Conservation (phyloP, 2,888 invertebrate genomes). For the Ecliptopera silaceata region DNA sequence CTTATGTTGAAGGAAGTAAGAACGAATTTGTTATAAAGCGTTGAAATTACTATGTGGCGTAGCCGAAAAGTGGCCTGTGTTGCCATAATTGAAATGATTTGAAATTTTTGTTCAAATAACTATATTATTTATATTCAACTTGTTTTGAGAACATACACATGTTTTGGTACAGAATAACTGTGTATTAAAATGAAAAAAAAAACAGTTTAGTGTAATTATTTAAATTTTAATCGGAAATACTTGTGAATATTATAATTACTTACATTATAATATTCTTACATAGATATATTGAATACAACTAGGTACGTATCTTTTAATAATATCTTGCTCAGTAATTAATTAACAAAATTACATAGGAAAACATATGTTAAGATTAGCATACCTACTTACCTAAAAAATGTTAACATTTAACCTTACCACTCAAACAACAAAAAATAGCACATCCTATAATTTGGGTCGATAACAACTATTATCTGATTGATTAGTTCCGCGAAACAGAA, state of each 20-base stretch:
- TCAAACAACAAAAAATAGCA: slow-evolving; percentile 21
- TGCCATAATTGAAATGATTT: background rate
- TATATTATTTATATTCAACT: too few species aligned
- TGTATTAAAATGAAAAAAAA: too few species aligned
- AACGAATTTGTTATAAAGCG: background rate
- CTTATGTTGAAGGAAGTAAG: slow-evolving; percentile 7
- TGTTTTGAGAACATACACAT: too few species aligned
- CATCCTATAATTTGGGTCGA: slow-evolving; percentile 35
- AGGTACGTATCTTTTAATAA: too few species aligned
- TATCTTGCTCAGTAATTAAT: too few species aligned
- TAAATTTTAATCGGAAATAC: too few species aligned
- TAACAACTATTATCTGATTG: slow-evolving; percentile 41
- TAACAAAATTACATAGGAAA: slow-evolving; percentile 16
- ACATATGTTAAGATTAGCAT: slow-evolving; percentile 13
- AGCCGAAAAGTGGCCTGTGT: slow-evolving; percentile 4
- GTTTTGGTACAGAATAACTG: too few species aligned
- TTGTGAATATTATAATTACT: too few species aligned
- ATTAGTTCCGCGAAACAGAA: slow-evolving; percentile 43
- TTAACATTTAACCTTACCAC: slow-evolving; percentile 14
- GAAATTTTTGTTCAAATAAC: background rate
- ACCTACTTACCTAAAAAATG: background rate
- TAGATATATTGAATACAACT: too few species aligned
- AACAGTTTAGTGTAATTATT: too few species aligned
- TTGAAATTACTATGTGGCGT: background rate
- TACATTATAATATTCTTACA: too few species aligned